phyloP scores from a whole-genome alignment of 2,113 vertebrate species.

The Perognathus longimembris region DNA sequence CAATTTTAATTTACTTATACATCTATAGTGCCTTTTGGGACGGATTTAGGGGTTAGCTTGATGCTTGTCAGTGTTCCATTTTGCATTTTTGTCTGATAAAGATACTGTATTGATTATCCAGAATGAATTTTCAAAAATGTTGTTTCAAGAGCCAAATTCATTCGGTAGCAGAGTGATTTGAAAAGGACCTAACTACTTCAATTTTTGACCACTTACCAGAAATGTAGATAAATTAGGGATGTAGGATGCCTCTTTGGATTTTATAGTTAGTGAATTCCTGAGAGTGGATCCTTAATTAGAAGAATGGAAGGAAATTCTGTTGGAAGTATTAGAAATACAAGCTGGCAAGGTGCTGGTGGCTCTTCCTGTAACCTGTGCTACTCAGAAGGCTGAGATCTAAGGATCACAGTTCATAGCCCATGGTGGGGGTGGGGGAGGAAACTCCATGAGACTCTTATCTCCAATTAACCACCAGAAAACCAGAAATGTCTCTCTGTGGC shows the following conservation, averaged over 20 bases:
- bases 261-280: neutral
- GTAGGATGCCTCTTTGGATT: neutral
- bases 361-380: too few species aligned
- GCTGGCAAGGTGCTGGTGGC: neutral
- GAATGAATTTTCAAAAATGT: conserved; percentile 48
- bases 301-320: conserved; percentile 34
- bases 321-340: conserved; percentile 47
- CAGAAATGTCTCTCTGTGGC: too few species aligned
- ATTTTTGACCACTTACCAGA: neutral
- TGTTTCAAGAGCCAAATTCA: conserved; percentile 19
- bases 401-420: too few species aligned
- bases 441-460: too few species aligned
- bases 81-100: conserved; percentile 40
- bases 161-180: neutral
- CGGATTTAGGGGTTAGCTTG: conserved; percentile 62
- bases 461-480: too few species aligned
- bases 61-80: neutral
- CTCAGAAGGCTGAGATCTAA: too few species aligned
- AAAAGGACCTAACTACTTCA: neutral
- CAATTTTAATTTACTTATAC: conserved; percentile 73
- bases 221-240: conserved; percentile 11
- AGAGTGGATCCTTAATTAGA: neutral
- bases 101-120: conserved; percentile 32
- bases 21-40: conserved; percentile 29
- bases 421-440: too few species aligned